Evolutionary conservation across 2,113 vertebrate genomes (phyloP), one percentile per base, ranked within the genome.

Genomic region (Alexandromys fortis): DNA sequence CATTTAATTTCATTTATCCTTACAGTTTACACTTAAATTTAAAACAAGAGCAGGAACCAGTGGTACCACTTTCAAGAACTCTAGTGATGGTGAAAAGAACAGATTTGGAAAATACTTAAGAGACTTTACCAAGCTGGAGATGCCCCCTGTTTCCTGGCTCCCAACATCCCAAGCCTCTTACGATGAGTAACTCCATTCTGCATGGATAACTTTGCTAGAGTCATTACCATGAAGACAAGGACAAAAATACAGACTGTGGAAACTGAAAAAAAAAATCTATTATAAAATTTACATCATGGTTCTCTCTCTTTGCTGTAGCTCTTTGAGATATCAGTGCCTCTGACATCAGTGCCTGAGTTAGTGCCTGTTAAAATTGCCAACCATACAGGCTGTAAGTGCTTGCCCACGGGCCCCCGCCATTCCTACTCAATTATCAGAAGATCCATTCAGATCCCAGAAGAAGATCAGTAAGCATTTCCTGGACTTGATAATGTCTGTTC

Each of bases 331-430:
- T 98, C 98, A 0, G 98, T 99, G 68, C 99, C 99, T 49, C 98
- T 99, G 98, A 99, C 99, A 94, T 99, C 99, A 90, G 98, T 99
- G 87, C 99, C 99, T 6, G 99, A 99, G 95, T 99, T 99, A 0
- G 99, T 99, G 96, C 98, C 99, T 49, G 98, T 99, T 94, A 99
- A 99, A 98, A 98, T 99, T 93, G 99, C 99, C 86, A 99, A 99
- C 97, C 99, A 99, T 86, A 99, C 99, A 0, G 99, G 98, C 96
- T 99, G 99, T 95, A 99, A 98, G 96, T 99, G 99, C 94, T 98
- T 99, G 96, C 98, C 99, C 91, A 98, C 97, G 0, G 97, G 95
- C 35, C 98, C 98, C 61, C 98, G 67, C 8, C 98, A 97, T 10
- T 97, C 98, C 35, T 98, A 98, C 14, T 94, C 98, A 92, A 98